Conservation (phyloP, 2,113 vertebrate species). For the Elephas maximus region DNA sequence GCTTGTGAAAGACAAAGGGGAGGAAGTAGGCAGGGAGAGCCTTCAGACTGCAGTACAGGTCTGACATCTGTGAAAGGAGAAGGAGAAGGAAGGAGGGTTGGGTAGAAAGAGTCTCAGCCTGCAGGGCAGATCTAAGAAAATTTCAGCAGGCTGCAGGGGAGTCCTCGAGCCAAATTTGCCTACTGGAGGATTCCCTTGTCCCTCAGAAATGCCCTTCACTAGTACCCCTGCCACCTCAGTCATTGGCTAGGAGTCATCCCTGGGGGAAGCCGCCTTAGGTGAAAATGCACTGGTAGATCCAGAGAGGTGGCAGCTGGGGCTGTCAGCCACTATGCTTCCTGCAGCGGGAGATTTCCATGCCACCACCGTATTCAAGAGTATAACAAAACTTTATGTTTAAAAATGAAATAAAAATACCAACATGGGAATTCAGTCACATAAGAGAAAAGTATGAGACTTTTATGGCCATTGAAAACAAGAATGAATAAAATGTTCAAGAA, state of each 20-base stretch:
- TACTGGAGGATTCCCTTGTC: rapidly evolving
- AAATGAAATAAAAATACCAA: conserved; percentile 9
- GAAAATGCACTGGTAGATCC: background rate
- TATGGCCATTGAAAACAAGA: background rate
- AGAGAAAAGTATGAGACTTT: conserved; percentile 39
- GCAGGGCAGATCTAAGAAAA: background rate
- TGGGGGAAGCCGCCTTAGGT: too few species aligned
- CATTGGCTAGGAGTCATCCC: background rate
- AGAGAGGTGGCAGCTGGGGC: background rate
- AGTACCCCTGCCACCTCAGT: background rate
- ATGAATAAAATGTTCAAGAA: background rate
- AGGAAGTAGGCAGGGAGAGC: background rate
- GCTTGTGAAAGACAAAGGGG: background rate
- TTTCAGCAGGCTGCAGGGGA: background rate
- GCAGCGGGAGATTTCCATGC: background rate
- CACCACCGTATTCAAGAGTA: background rate
- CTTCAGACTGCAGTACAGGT: background rate
- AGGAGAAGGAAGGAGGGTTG: background rate
- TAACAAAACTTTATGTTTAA: background rate
- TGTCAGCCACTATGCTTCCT: background rate
- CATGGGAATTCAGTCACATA: background rate
- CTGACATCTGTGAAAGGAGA: background rate
- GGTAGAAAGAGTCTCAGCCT: background rate
- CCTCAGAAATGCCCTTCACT: background rate
- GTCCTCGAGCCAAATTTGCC: background rate